A percentile compares a stretch with the other conserved stretches of the same genome.
These are phyloP conservation scores for Ridgeia piscesae DNA, from an alignment of 1,140 invertebrate species.

Conservation along the genomic window DNA sequence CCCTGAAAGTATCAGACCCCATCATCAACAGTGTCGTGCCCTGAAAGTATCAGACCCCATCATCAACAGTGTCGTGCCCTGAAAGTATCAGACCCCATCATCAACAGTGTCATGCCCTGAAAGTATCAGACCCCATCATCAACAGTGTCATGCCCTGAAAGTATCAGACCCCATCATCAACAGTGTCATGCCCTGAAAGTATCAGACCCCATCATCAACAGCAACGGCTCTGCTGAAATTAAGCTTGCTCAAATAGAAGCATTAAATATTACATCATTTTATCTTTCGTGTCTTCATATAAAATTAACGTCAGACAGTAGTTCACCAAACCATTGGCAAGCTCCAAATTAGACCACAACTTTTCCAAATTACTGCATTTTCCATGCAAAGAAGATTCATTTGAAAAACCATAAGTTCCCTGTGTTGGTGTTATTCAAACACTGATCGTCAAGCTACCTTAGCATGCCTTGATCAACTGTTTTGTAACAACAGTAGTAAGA, in stretches of 20 bases:
- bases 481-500: background rate
- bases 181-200: no score
- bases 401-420: background rate
- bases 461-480: background rate
- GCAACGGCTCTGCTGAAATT: background rate
- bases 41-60: slow-evolving; percentile 58
- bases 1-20: no score
- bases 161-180: background rate
- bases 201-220: background rate
- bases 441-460: background rate
- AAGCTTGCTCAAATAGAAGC: background rate
- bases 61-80: no score
- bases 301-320: background rate
- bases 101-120: no score
- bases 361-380: background rate
- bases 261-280: no score
- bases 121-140: slow-evolving; percentile 94
- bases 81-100: background rate
- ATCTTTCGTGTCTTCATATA: background rate
- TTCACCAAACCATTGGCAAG: background rate
- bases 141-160: slow-evolving; percentile 79
- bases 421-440: background rate
- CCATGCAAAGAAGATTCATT: background rate
- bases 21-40: slow-evolving; percentile 86
- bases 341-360: background rate